These are phyloP conservation scores for Eumeta japonica DNA, from an alignment of 1,140 invertebrate genomes.

Conservation along the genomic window DNA sequence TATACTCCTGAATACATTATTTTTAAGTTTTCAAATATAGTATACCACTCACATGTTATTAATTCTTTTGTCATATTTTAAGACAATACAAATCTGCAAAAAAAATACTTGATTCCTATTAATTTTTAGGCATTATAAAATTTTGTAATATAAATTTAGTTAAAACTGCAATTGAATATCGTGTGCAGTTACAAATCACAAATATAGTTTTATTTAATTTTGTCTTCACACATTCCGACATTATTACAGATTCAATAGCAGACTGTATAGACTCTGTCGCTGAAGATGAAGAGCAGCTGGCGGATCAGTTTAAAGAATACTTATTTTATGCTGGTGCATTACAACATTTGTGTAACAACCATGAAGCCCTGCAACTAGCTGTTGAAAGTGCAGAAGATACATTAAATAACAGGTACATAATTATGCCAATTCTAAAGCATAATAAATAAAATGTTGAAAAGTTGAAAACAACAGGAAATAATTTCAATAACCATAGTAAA, in stretches of 20 bases:
- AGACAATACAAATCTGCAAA: too few species aligned
- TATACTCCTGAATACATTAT: too few species aligned
- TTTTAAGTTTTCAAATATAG: too few species aligned
- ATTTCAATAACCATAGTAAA: neutral
- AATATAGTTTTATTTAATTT: neutral
- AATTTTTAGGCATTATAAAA: too few species aligned
- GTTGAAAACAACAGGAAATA: neutral
- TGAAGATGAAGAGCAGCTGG: slow-evolving; percentile 80
- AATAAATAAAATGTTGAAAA: neutral
- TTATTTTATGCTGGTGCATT: slow-evolving; percentile 73
- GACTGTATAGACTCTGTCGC: slow-evolving; percentile 73
- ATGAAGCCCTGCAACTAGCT: slow-evolving; percentile 71
- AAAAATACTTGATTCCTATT: too few species aligned
- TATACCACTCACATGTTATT: too few species aligned
- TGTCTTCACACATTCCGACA: neutral
- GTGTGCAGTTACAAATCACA: neutral
- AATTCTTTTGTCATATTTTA: too few species aligned
- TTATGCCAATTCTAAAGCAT: slow-evolving; percentile 21
- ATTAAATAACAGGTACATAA: slow-evolving; percentile 61
- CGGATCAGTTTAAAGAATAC: slow-evolving; percentile 85
- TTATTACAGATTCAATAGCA: slow-evolving; percentile 70
- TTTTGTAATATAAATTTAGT: neutral
- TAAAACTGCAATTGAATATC: neutral
- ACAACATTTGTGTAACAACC: slow-evolving; percentile 72
- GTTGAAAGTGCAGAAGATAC: slow-evolving; percentile 70